A percentile compares a stretch with the other conserved stretches of the same genome.
Conservation (phyloP, 2,113 vertebrate species). For the Zootoca vivipara region DNA sequence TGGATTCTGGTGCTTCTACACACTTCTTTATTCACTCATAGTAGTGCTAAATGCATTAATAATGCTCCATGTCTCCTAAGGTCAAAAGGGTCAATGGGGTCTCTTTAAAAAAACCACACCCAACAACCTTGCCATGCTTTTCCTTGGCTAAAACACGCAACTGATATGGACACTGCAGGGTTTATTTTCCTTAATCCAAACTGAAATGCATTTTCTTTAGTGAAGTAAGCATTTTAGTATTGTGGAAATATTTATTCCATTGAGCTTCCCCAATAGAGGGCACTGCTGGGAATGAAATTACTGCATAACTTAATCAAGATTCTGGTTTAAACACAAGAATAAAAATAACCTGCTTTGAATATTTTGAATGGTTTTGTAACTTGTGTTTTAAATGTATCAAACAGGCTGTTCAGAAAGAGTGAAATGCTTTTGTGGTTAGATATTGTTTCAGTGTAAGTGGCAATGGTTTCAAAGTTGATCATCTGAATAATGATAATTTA, state of each 20-base stretch:
- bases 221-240: slow-evolving; percentile 15
- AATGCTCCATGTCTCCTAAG: slow-evolving; percentile 44
- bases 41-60: slow-evolving; percentile 30
- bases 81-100: not conserved
- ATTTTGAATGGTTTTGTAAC: not conserved
- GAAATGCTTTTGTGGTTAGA: not conserved
- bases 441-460: not conserved
- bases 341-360: not conserved
- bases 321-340: not conserved
- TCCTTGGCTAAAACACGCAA: slow-evolving; percentile 3
- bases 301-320: slow-evolving; percentile 12
- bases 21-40: not conserved
- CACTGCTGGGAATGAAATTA: slow-evolving; percentile 52
- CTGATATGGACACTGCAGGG: slow-evolving; percentile 1
- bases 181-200: not conserved
- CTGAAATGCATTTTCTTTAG: slow-evolving; percentile 19
- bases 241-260: slow-evolving; percentile 27
- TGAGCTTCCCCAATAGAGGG: slow-evolving; percentile 54
- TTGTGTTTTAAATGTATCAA: not conserved
- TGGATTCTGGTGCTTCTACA: not conserved
- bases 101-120: not conserved
- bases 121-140: not conserved
- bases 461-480: fast-evolving
- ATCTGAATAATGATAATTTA: not conserved
- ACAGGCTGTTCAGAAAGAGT: not conserved